Base-by-base conservation (phyloP, 1,140 invertebrate genomes). In the Saxidomus purpurata region DNA sequence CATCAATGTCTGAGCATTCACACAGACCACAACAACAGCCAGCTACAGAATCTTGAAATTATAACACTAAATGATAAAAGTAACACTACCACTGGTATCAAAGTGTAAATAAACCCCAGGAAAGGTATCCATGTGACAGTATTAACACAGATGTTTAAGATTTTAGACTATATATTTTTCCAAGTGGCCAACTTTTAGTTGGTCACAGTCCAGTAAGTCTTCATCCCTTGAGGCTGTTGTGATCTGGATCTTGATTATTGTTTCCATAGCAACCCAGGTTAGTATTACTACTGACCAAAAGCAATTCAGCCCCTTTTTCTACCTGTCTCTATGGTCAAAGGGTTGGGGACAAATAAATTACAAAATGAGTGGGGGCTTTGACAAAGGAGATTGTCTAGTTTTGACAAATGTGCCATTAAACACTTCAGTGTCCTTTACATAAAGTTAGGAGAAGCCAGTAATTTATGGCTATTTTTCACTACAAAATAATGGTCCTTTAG, bases 381-480 rank as follows among this genome's bases (percentile, higher is more conserved):
- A 81, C 61, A 71, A 85, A 36, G 40, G 28, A 36, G 31, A 69
- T 69, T 84, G 38, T 82, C 81, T 52, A 92, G 80, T 49, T 71
- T 77, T 82, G 63, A 85, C 55, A 87, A 69, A 89, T 69, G 47
- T 25, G 36, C 67, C 55, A 85, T 76, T 52, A 80, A 79, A 85
- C 47, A 71, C 63, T 82, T 69, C 49, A 77, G 34, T 9, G 31
- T 19, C 61, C 69, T 63, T 82, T 67, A 83, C 59, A 61, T 79
- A 67, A 38, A 81, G 71, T 28, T 47, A 36, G 25, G 74, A 3
- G 59, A 17, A 90, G 25, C 76, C 71, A 47, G 55, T 47, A 74
- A 67, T 67, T 67, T 61, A n/a, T 59, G 59, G 67, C 52, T 90
- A 77, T 91, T 61, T 59, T 80, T 89, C 43, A 82, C 49, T 40